A percentile compares a stretch with the other conserved stretches of the same genome.
Conservation (phyloP, 1,140 invertebrate genomes). For the Nasonia vitripennis region DNA sequence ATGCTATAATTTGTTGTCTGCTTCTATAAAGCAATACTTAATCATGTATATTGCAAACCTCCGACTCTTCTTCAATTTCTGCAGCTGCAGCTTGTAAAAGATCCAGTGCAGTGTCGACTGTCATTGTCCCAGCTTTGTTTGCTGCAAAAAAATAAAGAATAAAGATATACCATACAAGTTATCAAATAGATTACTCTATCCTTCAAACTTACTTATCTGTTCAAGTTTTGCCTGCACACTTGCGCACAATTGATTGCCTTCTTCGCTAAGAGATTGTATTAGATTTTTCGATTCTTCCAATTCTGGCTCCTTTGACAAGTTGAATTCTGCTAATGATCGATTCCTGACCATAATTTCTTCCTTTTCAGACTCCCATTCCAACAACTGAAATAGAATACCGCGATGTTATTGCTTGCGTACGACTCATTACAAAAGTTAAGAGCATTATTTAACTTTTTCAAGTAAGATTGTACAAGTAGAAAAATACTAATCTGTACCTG, state of each 20-base stretch:
- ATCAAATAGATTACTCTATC: not conserved
- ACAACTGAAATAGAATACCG: conserved; percentile 77
- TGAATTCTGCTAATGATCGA: conserved; percentile 90
- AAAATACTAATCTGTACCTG: conserved; percentile 77
- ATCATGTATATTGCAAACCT: conserved; percentile 71
- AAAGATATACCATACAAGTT: not conserved
- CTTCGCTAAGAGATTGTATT: conserved; percentile 82
- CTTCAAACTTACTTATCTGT: conserved; percentile 78
- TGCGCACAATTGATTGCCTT: conserved; percentile 80
- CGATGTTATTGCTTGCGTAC: not conserved
- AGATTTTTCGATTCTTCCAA: conserved; percentile 83
- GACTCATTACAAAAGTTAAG: not conserved
- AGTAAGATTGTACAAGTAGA: conserved; percentile 34
- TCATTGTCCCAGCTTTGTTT: conserved; percentile 82
- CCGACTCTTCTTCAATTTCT: conserved; percentile 92
- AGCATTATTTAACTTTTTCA: not conserved
- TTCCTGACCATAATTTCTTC: conserved; percentile 90
- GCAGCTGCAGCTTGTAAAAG: conserved; percentile 89
- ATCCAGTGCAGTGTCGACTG: conserved; percentile 87
- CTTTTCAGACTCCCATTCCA: conserved; percentile 87
- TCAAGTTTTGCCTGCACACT: conserved; percentile 82
- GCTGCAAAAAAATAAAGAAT: conserved; percentile 75
- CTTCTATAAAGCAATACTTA: not conserved
- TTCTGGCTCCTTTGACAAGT: conserved; percentile 87
- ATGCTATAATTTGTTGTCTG: not conserved